These are phyloP conservation scores for Crotalus helleri DNA, from an alignment of 2,113 vertebrate species.

Conservation along the genomic window DNA sequence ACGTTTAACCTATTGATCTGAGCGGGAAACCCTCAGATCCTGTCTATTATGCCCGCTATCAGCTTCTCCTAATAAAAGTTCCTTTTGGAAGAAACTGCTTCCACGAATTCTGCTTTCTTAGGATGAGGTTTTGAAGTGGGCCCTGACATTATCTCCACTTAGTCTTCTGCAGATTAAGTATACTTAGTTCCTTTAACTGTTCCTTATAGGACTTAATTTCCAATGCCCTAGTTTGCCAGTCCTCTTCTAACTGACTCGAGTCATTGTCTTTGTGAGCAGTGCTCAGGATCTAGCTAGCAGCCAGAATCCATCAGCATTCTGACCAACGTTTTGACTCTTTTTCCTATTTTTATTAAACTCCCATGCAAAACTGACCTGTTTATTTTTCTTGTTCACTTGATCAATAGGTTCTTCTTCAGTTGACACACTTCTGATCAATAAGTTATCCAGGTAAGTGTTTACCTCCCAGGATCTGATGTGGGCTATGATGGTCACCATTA, in stretches of 20 bases:
- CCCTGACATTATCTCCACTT: not conserved
- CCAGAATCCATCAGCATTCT: not conserved
- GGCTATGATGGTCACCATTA: not conserved
- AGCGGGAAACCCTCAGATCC: too few species aligned
- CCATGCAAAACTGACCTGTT: not conserved
- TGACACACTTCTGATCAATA: not conserved
- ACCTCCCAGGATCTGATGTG: not conserved
- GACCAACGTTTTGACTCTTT: not conserved
- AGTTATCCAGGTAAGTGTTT: not conserved
- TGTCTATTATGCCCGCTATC: too few species aligned
- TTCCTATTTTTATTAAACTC: not conserved
- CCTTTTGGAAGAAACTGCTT: too few species aligned
- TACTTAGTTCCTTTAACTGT: not conserved
- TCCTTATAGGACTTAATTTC: not conserved
- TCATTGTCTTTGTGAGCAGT: not conserved
- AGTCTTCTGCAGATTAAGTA: not conserved
- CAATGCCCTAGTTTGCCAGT: not conserved
- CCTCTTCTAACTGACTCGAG: not conserved
- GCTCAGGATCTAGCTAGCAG: not conserved
- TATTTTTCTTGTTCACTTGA: not conserved
- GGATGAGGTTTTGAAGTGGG: too few species aligned
- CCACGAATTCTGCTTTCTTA: too few species aligned
- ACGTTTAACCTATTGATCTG: too few species aligned
- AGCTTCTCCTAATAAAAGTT: too few species aligned
- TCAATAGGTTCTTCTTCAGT: not conserved